A percentile compares a stretch with the other conserved stretches of the same genome.
phyloP scores from a whole-genome alignment of 1,140 invertebrate genomes.

The Pogonomyrmex californicus region DNA sequence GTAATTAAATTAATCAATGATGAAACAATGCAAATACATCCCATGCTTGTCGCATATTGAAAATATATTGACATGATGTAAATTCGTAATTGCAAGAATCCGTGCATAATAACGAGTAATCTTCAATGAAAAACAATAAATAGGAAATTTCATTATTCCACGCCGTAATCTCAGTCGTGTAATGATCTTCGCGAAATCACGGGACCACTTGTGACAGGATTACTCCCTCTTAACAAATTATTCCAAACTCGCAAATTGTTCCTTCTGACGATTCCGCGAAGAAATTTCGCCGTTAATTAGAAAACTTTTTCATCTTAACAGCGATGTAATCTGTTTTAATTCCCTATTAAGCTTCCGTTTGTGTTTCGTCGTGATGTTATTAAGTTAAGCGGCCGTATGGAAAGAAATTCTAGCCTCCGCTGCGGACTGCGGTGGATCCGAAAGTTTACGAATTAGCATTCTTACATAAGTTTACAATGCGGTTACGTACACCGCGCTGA shows the following conservation, averaged over 20 bases:
- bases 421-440: not conserved
- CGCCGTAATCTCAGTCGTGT: not conserved
- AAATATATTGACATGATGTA: not conserved
- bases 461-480: slow-evolving; percentile 1
- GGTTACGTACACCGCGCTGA: not conserved
- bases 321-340: slow-evolving; percentile 41
- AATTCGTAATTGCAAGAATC: not conserved
- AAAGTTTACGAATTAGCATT: not conserved
- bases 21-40: not conserved
- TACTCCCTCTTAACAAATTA: slow-evolving; percentile 46
- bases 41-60: not conserved
- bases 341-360: slow-evolving; percentile 41
- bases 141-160: slow-evolving; percentile 28
- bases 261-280: slow-evolving; percentile 27
- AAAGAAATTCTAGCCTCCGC: slow-evolving; percentile 21
- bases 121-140: slow-evolving; percentile 17
- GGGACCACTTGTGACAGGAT: slow-evolving; percentile 17
- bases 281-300: slow-evolving; percentile 60
- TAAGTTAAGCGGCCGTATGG: slow-evolving; percentile 7
- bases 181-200: slow-evolving; percentile 38
- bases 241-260: slow-evolving; percentile 49
- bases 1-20: not conserved
- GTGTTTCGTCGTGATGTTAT: slow-evolving; percentile 37
- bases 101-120: not conserved
- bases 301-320: slow-evolving; percentile 58